Evolutionary conservation across 1,140 invertebrate species (phyloP).

Genomic region (Chironomus tepperi): DNA sequence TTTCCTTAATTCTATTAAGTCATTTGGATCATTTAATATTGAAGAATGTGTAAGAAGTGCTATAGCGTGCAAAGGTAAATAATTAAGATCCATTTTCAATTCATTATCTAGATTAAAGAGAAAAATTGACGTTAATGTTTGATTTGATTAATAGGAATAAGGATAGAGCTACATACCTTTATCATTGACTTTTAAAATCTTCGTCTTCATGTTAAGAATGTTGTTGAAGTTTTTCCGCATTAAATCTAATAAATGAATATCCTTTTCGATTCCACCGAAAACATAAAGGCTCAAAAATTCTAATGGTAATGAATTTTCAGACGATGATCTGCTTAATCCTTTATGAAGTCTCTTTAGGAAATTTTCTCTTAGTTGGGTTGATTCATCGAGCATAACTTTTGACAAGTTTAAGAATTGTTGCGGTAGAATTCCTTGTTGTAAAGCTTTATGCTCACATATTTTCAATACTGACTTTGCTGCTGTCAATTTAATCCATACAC

Average conservation of each 20-base stretch:
- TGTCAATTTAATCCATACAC: not conserved
- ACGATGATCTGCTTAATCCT: not conserved
- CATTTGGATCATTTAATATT: not conserved
- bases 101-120: not conserved
- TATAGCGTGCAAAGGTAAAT: not conserved
- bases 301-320: not conserved
- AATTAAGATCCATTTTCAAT: not conserved
- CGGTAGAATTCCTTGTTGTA: not conserved
- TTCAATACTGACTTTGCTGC: not conserved
- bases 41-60: constrained; percentile 3
- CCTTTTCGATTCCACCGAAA: not conserved
- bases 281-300: constrained; percentile 1
- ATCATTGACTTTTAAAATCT: not conserved
- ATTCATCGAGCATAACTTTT: not conserved
- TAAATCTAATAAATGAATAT: not conserved
- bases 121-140: no score
- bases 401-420: not conserved
- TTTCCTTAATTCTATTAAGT: not conserved
- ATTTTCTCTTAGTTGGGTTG: not conserved
- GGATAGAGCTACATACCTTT: not conserved
- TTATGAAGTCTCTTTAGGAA: not conserved
- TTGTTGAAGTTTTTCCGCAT: not conserved
- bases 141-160: not conserved
- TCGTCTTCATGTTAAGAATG: not conserved
- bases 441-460: not conserved